Evolutionary conservation across 2,113 vertebrate species (phyloP).

Genomic region (Phalacrocorax aristotelis): DNA sequence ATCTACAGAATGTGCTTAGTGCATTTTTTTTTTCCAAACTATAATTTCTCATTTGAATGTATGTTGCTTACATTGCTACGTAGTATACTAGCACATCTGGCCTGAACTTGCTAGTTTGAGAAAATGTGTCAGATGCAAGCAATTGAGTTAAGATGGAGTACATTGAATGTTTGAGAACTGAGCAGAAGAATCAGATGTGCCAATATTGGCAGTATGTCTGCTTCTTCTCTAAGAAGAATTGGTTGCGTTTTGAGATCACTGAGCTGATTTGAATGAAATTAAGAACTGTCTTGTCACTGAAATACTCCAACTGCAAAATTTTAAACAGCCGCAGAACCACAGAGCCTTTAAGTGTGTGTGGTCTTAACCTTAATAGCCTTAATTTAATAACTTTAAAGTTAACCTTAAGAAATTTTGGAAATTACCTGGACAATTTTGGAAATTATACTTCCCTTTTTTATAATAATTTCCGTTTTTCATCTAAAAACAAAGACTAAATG

Average conservation of each 20-base stretch:
- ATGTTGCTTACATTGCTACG: rapidly evolving
- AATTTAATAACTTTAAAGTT: not conserved
- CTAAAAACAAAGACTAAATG: not conserved
- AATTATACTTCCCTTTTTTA: not conserved
- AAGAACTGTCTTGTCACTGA: not conserved
- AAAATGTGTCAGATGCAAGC: not conserved
- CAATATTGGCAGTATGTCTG: not conserved
- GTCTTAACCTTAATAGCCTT: not conserved
- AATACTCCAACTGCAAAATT: not conserved
- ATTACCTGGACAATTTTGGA: not conserved
- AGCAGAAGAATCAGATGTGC: not conserved
- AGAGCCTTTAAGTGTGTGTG: not conserved
- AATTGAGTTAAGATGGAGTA: not conserved
- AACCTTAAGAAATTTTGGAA: not conserved
- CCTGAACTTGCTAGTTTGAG: not conserved
- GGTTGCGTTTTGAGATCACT: not conserved
- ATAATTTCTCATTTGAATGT: not conserved
- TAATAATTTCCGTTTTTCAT: not conserved
- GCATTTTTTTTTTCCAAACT: not conserved
- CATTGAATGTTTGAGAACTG: not conserved
- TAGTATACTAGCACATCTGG: not conserved
- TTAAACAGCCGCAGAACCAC: not conserved
- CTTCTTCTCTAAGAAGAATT: not conserved
- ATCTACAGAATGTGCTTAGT: not conserved
- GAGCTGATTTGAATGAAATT: not conserved